Conservation (phyloP, 1,140 invertebrate genomes). For the Archivesica marissinica region DNA sequence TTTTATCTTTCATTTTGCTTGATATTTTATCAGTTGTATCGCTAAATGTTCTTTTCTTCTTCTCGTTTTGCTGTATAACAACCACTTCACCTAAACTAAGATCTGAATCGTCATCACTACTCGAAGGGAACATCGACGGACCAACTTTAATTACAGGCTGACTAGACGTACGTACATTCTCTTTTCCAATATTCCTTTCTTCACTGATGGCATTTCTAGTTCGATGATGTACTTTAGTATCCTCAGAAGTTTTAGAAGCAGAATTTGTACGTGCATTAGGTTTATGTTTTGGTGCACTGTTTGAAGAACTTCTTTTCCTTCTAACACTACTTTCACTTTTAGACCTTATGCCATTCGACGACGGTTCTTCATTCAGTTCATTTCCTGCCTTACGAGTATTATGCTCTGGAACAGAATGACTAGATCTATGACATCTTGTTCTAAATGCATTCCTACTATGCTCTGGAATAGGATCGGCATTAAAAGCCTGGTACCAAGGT, state of each 20-base stretch:
- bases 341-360: not conserved
- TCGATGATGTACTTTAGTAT: not conserved
- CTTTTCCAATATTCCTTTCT: constrained; percentile 31
- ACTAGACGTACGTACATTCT: constrained; percentile 44
- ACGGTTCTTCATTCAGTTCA: not conserved
- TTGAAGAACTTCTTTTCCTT: constrained; percentile 9
- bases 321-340: not conserved
- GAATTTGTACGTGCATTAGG: not conserved
- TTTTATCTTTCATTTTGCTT: constrained; percentile 6
- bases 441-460: not conserved
- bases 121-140: constrained; percentile 2
- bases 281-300: not conserved
- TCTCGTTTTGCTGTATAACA: constrained; percentile 6
- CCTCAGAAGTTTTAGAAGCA: not conserved
- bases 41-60: constrained; percentile 16
- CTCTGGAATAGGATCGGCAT: not conserved
- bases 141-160: constrained; percentile 44
- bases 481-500: not conserved
- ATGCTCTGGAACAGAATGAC: not conserved
- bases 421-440: not conserved
- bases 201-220: constrained; percentile 59
- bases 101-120: constrained; percentile 60
- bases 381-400: not conserved
- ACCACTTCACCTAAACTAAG: constrained; percentile 65
- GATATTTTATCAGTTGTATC: constrained; percentile 30